phyloP scores from a whole-genome alignment of 2,888 invertebrate genomes.

The Cheilosia pagana region DNA sequence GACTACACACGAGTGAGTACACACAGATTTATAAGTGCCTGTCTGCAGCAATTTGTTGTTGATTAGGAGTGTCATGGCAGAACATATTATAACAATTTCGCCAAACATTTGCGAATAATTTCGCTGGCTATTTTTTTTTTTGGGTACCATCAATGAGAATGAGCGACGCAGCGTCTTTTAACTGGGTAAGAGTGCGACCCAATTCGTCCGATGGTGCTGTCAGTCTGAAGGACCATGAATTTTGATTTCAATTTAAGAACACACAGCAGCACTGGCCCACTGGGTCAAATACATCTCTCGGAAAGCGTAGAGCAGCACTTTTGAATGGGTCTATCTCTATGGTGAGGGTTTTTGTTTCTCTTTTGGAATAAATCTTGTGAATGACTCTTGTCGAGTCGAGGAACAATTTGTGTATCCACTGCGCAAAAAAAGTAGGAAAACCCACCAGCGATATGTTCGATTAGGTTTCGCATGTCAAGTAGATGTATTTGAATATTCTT shows the following conservation, averaged over 20 bases:
- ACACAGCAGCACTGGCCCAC: slow-evolving; percentile 67
- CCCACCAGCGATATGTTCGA: slow-evolving; percentile 17
- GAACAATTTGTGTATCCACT: slow-evolving; percentile 45
- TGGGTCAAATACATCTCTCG: slow-evolving; percentile 61
- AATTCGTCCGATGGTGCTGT: slow-evolving; percentile 54
- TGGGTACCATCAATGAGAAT: slow-evolving; percentile 24
- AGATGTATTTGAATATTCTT: slow-evolving; percentile 17
- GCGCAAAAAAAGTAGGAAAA: slow-evolving; percentile 29
- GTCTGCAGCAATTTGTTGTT: slow-evolving; percentile 57
- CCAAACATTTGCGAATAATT: slow-evolving; percentile 56
- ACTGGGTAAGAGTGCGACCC: slow-evolving; percentile 57
- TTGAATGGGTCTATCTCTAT: background rate
- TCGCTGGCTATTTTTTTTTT: background rate
- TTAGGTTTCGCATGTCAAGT: slow-evolving; percentile 31
- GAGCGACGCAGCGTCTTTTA: slow-evolving; percentile 3
- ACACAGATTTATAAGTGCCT: slow-evolving; percentile 55
- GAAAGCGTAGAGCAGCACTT: slow-evolving; percentile 44
- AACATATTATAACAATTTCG: slow-evolving; percentile 66
- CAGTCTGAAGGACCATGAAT: slow-evolving; percentile 68
- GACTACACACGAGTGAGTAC: slow-evolving; percentile 43
- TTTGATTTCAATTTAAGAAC: slow-evolving; percentile 60
- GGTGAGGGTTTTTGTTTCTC: slow-evolving; percentile 42
- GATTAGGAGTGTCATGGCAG: slow-evolving; percentile 63
- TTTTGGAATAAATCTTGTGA: slow-evolving; percentile 50
- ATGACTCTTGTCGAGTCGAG: slow-evolving; percentile 64